These are phyloP conservation scores for Biston stratarius DNA, from an alignment of 2,888 invertebrate genomes.

Conservation along the genomic window DNA sequence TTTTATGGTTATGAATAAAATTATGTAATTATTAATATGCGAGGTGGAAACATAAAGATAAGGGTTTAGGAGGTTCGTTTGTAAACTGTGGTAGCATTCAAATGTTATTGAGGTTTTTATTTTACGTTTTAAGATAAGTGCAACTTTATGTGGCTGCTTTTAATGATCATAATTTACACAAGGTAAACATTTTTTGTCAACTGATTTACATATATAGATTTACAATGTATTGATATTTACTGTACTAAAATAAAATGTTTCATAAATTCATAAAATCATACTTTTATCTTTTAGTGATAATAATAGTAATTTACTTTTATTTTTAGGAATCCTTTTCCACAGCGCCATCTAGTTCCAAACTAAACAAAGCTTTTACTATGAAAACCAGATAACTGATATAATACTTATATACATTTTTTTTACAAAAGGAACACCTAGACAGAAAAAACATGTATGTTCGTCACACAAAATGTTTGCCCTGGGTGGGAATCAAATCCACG, in stretches of 20 bases:
- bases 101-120: conserved; percentile 9
- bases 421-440: too few species aligned
- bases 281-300: neutral
- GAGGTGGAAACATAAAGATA: conserved; percentile 21
- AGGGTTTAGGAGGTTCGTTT: conserved; percentile 16
- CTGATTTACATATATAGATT: neutral
- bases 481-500: too few species aligned
- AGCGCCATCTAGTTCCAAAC: too few species aligned
- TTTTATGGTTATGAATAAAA: conserved; percentile 38
- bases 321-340: too few species aligned
- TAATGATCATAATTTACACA: neutral
- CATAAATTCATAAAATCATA: neutral
- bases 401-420: too few species aligned
- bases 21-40: conserved; percentile 33
- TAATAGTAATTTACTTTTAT: too few species aligned
- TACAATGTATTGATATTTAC: neutral
- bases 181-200: neutral
- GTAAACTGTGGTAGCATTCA: conserved; percentile 9
- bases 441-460: too few species aligned
- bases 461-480: too few species aligned
- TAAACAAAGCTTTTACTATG: too few species aligned
- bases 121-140: conserved; percentile 3
- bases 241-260: neutral
- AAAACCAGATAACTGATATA: too few species aligned
- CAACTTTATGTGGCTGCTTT: neutral